These are phyloP conservation scores for Chlamydotis undulata DNA, from an alignment of 2,113 vertebrate species.

Conservation along the genomic window DNA sequence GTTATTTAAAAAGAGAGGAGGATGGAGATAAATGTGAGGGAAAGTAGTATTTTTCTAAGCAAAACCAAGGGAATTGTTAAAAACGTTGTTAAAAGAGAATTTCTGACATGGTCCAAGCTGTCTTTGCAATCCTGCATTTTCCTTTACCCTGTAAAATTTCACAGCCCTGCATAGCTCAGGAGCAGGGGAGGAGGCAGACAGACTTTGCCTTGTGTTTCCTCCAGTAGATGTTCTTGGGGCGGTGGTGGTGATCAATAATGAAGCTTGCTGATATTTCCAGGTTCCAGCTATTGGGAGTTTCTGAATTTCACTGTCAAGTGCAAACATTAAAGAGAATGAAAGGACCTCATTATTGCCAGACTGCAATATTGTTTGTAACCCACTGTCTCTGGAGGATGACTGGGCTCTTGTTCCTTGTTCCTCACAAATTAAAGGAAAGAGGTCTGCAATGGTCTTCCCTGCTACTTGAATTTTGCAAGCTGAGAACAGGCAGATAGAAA, in stretches of 20 bases:
- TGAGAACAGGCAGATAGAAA: not conserved
- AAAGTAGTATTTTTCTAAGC: not conserved
- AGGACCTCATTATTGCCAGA: slow-evolving; percentile 3
- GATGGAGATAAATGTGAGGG: not conserved
- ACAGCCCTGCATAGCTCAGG: not conserved
- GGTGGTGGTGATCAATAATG: not conserved
- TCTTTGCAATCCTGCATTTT: not conserved
- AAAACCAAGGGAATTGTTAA: not conserved
- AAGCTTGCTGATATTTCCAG: not conserved
- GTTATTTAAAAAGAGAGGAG: not conserved
- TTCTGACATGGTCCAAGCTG: not conserved
- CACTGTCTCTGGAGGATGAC: not conserved
- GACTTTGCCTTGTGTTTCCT: not conserved
- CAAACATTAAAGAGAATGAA: not conserved
- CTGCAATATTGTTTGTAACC: not conserved
- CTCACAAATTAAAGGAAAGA: not conserved
- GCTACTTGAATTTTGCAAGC: not conserved
- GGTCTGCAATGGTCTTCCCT: not conserved
- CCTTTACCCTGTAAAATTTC: not conserved
- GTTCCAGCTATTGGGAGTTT: not conserved
- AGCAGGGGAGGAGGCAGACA: not conserved
- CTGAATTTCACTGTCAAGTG: slow-evolving; percentile 18
- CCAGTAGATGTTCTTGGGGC: not conserved
- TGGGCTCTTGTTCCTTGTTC: not conserved
- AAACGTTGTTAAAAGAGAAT: not conserved